Percentiles rank a stretch among this genome's conserved stretches.
Evolutionary conservation across 1,140 invertebrate genomes (phyloP).

Genomic region (Thalassaphorura encarpata): DNA sequence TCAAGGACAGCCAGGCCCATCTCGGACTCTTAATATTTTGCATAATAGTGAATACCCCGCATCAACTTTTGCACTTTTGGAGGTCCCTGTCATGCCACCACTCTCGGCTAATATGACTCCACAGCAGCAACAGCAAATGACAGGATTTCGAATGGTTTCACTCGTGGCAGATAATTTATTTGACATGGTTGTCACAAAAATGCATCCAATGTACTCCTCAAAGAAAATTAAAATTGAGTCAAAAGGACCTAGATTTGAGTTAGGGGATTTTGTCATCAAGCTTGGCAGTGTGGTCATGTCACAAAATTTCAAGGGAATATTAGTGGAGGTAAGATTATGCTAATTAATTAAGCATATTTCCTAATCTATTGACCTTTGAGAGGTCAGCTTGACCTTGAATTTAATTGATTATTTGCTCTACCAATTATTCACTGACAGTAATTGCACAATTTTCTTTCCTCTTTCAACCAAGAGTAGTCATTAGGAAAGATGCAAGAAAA

Average conservation of each 20-base stretch:
- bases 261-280: conserved; percentile 90
- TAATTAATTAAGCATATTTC: neutral
- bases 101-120: neutral
- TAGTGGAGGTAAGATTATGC: conserved; percentile 66
- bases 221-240: conserved; percentile 77
- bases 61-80: conserved; percentile 82
- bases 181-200: conserved; percentile 80
- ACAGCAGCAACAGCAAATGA: neutral
- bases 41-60: conserved; percentile 93
- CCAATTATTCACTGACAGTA: neutral
- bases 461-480: too few species aligned
- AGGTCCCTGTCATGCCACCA: conserved; percentile 45
- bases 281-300: conserved; percentile 84
- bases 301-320: conserved; percentile 85
- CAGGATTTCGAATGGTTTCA: conserved; percentile 53
- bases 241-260: conserved; percentile 82
- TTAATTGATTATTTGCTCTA: too few species aligned
- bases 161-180: conserved; percentile 82
- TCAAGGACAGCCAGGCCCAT: conserved; percentile 48
- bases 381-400: too few species aligned
- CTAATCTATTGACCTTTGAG: neutral
- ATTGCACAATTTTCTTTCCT: neutral
- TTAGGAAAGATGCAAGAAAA: too few species aligned
- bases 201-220: conserved; percentile 72
- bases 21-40: conserved; percentile 74